Percentiles rank a stretch among this genome's conserved stretches.
These are phyloP conservation scores for Laupala kohalensis DNA, from an alignment of 1,140 invertebrate genomes.

Conservation along the genomic window DNA sequence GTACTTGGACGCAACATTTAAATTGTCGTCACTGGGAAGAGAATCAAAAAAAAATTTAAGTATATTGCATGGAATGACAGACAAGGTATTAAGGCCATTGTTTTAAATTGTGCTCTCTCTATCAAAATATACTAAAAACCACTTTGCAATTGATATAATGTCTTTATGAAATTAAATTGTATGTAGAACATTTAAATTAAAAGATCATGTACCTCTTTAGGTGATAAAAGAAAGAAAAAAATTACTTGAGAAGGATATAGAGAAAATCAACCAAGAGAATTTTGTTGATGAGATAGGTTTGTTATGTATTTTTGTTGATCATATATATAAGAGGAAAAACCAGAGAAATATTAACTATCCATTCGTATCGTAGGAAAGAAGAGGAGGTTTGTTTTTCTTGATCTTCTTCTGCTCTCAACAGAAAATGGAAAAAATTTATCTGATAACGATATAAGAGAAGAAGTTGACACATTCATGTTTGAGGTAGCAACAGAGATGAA, in stretches of 20 bases:
- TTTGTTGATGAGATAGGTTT: background rate
- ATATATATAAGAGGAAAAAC: background rate
- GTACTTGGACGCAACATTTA: too few relatives aligned
- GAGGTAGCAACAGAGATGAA: conserved; percentile 46
- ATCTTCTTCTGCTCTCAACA: background rate
- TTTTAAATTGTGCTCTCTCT: too few relatives aligned
- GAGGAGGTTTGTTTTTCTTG: background rate
- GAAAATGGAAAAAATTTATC: background rate
- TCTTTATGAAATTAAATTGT: too few relatives aligned
- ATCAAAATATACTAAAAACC: too few relatives aligned
- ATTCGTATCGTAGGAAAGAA: background rate
- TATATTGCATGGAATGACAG: too few relatives aligned
- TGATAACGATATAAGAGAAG: background rate
- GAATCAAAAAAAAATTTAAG: too few relatives aligned
- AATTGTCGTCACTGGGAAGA: too few relatives aligned
- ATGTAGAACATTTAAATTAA: too few relatives aligned
- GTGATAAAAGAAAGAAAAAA: background rate
- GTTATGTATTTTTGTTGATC: background rate
- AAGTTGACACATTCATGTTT: background rate
- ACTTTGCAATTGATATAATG: too few relatives aligned
- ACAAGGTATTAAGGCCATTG: too few relatives aligned
- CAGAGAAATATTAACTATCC: background rate
- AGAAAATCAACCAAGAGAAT: background rate
- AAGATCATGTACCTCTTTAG: too few relatives aligned
- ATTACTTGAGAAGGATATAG: background rate